A percentile compares a stretch with the other conserved stretches of the same genome.
phyloP scores from a whole-genome alignment of 2,113 vertebrate genomes.

The Balaeniceps rex region DNA sequence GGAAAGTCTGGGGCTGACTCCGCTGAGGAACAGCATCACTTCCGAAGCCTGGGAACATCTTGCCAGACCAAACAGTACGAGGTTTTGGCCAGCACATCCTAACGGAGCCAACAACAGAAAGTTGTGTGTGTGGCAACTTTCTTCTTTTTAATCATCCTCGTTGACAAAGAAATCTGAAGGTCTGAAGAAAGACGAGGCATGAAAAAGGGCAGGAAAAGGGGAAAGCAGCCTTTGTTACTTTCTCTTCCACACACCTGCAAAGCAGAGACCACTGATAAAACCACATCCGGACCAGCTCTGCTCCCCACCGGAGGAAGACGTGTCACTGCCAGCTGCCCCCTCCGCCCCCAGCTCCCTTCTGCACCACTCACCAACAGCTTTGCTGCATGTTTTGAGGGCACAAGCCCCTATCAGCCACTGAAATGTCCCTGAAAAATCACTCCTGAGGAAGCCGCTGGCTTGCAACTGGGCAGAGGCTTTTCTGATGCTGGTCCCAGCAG shows the following conservation, averaged over 20 bases:
- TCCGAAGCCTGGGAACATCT: neutral
- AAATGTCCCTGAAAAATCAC: neutral
- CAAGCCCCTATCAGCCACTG: neutral
- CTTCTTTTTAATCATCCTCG: neutral
- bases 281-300: accelerated
- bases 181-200: neutral
- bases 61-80: accelerated
- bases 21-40: neutral
- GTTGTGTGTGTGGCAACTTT: neutral
- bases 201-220: neutral
- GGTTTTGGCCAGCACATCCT: neutral
- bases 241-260: neutral
- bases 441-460: neutral
- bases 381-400: accelerated
- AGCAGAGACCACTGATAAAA: neutral
- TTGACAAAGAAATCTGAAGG: neutral
- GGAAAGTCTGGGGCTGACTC: neutral
- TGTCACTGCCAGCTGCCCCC: neutral
- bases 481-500: neutral
- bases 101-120: neutral
- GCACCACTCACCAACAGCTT: neutral
- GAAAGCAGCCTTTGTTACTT: neutral
- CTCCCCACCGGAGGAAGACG: neutral
- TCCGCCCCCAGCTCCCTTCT: neutral
- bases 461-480: neutral